Evolutionary conservation across 1,140 invertebrate species (phyloP), one percentile per base, ranked within the genome.

Genomic region (Matsumurasca onukii): DNA sequence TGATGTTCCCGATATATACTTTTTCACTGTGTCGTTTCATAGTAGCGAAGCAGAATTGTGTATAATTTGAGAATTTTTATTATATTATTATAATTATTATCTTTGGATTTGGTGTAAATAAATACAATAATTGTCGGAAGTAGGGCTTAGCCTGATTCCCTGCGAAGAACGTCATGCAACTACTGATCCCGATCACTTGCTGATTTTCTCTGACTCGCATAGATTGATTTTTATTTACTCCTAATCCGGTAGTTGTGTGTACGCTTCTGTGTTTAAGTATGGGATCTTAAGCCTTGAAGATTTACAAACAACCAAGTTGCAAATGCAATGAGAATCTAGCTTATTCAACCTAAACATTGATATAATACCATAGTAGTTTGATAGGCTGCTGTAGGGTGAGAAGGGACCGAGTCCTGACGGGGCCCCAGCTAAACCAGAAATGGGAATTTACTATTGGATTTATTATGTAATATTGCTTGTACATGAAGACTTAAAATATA

Each of bases 401-500:
- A 68, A 31, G 66, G 68, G 66, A 29, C 31, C 27, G 48, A 49
- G 51, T 66, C 45, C 55, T 27, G 22, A 52, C 34, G 45, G 31
- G 25, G 20, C 39, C 57, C 66, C 69, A 59, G 52, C 52, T 51
- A 20, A 63, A 68, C 57, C 67, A 20, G 31, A 67, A 24, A 49
- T 69, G 67, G 62, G 69, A 70, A 61, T 67, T 68, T 57, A 67
- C 66, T 55, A 48, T 34, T 69, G 69, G 69, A 71, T 66, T 69
- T 65, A 71, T 68, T 69, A 69, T 71, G 69, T 71, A 73, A 71
- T 73, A 71, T 69, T 70, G 72, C 72, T 73, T 73, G 72, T 73
- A 73, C 72, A 73, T 73, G 72, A 73, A 73, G 69, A 73, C 72
- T 71, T 71, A 71, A 73, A 73, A 73, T 73, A 73, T 73, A 73